phyloP scores from a whole-genome alignment of 2,888 invertebrate species.

The Plebejus argus region DNA sequence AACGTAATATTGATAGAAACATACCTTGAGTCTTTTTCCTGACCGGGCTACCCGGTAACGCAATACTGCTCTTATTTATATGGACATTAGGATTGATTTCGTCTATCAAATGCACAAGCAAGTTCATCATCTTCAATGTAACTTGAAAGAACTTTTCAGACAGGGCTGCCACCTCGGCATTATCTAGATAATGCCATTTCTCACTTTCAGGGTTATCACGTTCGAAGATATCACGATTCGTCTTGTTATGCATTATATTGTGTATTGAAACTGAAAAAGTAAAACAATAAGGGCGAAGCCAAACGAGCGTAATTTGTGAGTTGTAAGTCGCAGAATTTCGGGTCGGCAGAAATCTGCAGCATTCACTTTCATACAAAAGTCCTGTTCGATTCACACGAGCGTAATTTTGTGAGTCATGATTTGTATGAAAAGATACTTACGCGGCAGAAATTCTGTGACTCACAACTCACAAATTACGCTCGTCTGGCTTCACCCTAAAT shows the following conservation, averaged over 20 bases:
- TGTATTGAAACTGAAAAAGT: conserved; percentile 66
- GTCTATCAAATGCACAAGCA: conserved; percentile 88
- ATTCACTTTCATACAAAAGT: too few relatives aligned
- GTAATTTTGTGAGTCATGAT: too few relatives aligned
- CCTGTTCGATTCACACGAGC: too few relatives aligned
- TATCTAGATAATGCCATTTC: conserved; percentile 71
- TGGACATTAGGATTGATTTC: conserved; percentile 81
- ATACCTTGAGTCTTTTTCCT: conserved; percentile 71
- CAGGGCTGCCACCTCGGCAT: conserved; percentile 67
- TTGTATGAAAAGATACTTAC: too few relatives aligned
- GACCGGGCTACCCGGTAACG: conserved; percentile 81
- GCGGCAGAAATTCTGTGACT: too few relatives aligned
- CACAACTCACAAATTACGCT: too few relatives aligned
- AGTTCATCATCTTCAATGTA: conserved; percentile 85
- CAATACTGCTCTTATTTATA: conserved; percentile 71
- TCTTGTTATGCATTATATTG: conserved; percentile 66
- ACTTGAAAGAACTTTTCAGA: conserved; percentile 85
- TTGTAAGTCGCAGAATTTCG: too few relatives aligned
- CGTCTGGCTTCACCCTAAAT: too few relatives aligned
- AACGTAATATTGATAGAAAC: neutral
- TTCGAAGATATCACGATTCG: conserved; percentile 68
- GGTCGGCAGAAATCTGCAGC: too few relatives aligned
- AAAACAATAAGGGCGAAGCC: too few relatives aligned
- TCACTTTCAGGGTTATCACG: conserved; percentile 60
- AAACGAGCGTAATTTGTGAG: too few relatives aligned